These are phyloP conservation scores for Piprites chloris DNA, from an alignment of 2,113 vertebrate genomes.

Conservation along the genomic window DNA sequence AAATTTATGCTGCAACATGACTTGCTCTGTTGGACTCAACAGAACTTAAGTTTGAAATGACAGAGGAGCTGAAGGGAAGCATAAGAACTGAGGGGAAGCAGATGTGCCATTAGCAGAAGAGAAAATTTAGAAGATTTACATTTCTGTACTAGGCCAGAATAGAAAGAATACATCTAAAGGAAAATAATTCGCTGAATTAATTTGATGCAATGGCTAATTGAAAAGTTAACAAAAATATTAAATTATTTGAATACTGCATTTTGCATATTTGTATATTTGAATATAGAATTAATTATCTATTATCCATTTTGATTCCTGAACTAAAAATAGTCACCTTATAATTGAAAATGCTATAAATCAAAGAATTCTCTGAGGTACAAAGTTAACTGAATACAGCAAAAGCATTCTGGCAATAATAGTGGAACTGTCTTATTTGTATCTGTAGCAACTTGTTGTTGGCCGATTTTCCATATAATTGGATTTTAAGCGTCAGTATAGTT, in stretches of 20 bases:
- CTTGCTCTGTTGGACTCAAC: neutral
- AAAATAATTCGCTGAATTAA: neutral
- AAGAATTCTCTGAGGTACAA: neutral
- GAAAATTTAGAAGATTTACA: neutral
- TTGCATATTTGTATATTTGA: neutral
- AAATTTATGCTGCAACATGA: neutral
- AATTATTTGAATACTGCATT: neutral
- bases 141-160: neutral
- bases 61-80: neutral
- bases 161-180: neutral
- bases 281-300: neutral
- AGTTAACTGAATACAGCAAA: neutral
- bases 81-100: neutral
- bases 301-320: neutral
- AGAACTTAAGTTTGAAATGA: neutral
- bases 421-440: neutral
- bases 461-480: neutral
- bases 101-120: neutral
- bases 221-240: neutral
- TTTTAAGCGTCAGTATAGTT: neutral
- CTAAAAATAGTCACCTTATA: neutral
- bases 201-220: neutral
- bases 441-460: neutral
- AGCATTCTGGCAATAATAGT: neutral
- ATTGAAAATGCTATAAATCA: neutral